These are phyloP conservation scores for Agriopis leucophaearia DNA, from an alignment of 2,888 invertebrate species.

Conservation along the genomic window DNA sequence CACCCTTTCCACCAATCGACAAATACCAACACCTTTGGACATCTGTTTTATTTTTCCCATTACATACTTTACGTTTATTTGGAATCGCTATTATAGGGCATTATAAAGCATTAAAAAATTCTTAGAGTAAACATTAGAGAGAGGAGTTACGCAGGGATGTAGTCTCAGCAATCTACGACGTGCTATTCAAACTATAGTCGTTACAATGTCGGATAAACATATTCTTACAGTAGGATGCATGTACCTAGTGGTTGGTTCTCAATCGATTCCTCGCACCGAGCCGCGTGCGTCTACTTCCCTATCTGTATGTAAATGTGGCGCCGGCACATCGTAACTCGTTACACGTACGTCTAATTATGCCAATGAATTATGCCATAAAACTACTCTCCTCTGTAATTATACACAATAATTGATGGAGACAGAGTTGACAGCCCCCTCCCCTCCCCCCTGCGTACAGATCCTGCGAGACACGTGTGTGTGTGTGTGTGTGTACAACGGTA, in stretches of 20 bases:
- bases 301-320: conserved; percentile 29
- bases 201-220: too few relatives aligned
- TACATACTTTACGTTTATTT: not conserved
- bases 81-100: not conserved
- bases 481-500: not conserved
- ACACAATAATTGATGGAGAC: conserved; percentile 14
- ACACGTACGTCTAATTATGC: conserved; percentile 19
- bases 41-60: too few relatives aligned
- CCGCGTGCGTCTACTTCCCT: conserved; percentile 18
- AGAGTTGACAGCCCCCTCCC: too few relatives aligned
- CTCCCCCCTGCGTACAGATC: not conserved
- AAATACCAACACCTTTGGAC: too few relatives aligned
- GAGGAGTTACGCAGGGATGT: not conserved
- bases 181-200: too few relatives aligned
- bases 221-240: too few relatives aligned
- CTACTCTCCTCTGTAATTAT: conserved; percentile 19
- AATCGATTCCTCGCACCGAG: not conserved
- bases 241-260: not conserved
- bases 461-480: not conserved
- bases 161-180: not conserved
- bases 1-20: too few relatives aligned
- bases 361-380: conserved; percentile 16
- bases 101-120: not conserved
- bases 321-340: conserved; percentile 20
- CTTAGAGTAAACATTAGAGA: not conserved